Evolutionary conservation across 2,113 vertebrate genomes (phyloP), one percentile per base, ranked within the genome.

Genomic region (Meles meles): DNA sequence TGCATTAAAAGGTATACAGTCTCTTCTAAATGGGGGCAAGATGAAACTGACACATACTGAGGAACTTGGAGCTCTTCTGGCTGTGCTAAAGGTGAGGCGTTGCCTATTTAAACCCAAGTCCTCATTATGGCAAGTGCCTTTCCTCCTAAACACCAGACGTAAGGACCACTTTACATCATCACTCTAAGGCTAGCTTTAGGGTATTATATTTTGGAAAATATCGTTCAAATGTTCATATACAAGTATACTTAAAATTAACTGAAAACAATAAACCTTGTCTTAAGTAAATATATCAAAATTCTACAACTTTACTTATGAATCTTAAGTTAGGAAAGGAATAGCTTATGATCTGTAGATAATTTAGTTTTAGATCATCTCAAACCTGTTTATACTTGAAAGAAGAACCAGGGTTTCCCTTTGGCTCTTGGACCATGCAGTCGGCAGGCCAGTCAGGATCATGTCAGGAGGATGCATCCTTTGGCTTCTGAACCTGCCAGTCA

Each of bases 1-100:
- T 79, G 99, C 99, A 7, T 98, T 99, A 97, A 99, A 99, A 98
- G 99, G 99, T 17, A 98, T 99, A 92, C 99, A 99, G 95, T 99
- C 98, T 0, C 99, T 99, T 93, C 98, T 99, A 23, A 99, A 99
- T 0, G 99, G 99, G 39, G 99, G 99, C 29, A 99, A 99, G 97
- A 99, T 99, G 99, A 99, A 99, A 57, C 98, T 99, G 63, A 98
- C 98, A 12, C 99, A 99, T 3, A 98, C 98, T 0, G 99, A 99
- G 84, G 99, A 99, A 63, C 99, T 99, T 47, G 99, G 99, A 49
- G 98, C 99, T 59, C 98, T 99, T n/a, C 98, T 99, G 88, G 99
- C 99, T 65, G 99, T 99, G 18, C 97, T 99, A 20, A 99, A 99
- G 99, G 99, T 99, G 95, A 97, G 80, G 52, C 44, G 2, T 31